Base-by-base conservation (phyloP, 2,113 vertebrate genomes). In the Notarius lentiginosus region DNA sequence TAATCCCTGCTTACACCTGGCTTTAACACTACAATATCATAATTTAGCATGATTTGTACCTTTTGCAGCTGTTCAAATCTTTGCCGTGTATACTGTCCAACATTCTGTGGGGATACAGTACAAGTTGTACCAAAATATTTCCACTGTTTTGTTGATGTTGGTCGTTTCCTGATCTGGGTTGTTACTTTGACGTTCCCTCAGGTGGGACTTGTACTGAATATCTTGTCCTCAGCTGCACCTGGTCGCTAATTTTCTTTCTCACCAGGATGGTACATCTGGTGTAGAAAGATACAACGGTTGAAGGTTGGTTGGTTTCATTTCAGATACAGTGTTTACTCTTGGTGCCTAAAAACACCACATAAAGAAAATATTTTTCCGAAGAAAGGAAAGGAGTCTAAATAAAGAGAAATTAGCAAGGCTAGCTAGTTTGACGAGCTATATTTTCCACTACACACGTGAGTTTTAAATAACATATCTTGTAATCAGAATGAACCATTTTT, bases 51-150 rank as follows among this genome's bases (percentile, higher is more conserved):
- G 65, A 84, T 61, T 84, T 75, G 30, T 47, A 60, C 83, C 60
- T 55, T 55, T 73, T 55, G 83, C 83, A 89, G 88, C 87, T 93
- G 93, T 93, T 93, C 90, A 91, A 91, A 94, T 90, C 91, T 90
- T 90, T 27, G 14, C 61, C 1, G 7, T 24, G 20, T 24, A 56
- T 24, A 24, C 12, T 61, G 24, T 12, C 18, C 56, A 18, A 58
- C 55, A 34, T 79, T 58, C 76, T 17, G 1, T 58, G 11, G 15
- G 11, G 20, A 10, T 20, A 34, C 20, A 12, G 73, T 51, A 51
- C 5, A 76, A 7, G 47, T n/a, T 51, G 73, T n/a, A 22, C 11
- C 41, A 41, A 41, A 41, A 47, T 49, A 73, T 51, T 76, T n/a
- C 1, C 7, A 9, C 18, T 4, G 70, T 55, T n/a, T 55, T 27